Percentiles rank a stretch among this genome's conserved stretches.
phyloP scores from a whole-genome alignment of 2,797 vertebrate species.

The Bucorvus abyssinicus region DNA sequence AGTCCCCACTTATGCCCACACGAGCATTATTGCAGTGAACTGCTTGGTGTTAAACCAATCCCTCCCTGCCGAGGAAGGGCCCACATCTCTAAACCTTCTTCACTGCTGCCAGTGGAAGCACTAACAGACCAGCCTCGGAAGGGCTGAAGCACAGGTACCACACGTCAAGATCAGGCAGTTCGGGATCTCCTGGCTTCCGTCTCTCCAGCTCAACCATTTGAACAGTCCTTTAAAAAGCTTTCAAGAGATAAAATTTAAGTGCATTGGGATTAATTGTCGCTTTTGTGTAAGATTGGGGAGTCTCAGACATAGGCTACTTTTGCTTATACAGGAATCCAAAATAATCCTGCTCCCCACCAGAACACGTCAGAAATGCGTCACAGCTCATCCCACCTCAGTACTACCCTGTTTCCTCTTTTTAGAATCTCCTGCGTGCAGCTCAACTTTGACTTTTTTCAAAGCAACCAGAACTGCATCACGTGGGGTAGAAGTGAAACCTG shows the following conservation, averaged over 20 bases:
- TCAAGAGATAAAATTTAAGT: not conserved
- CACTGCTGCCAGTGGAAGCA: not conserved
- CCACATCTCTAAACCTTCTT: too few species aligned
- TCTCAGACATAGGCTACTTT: not conserved
- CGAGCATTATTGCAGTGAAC: not conserved
- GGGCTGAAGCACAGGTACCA: not conserved
- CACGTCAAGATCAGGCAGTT: not conserved
- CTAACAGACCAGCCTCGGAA: not conserved
- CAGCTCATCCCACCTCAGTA: not conserved
- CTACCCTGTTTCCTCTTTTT: constrained; percentile 16
- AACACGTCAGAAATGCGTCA: not conserved
- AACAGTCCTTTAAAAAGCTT: not conserved
- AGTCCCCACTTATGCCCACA: not conserved
- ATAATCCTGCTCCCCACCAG: not conserved
- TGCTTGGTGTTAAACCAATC: not conserved
- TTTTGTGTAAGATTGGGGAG: not conserved
- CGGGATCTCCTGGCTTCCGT: not conserved
- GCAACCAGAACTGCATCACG: not conserved
- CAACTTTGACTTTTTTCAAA: not conserved
- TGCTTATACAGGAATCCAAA: not conserved
- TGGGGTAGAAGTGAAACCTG: not conserved
- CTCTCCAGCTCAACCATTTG: not conserved
- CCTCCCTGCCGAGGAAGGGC: not conserved
- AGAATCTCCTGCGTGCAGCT: not conserved
- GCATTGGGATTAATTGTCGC: not conserved